Base-by-base conservation (phyloP, 2,113 vertebrate genomes). In the Eptesicus fuscus region DNA sequence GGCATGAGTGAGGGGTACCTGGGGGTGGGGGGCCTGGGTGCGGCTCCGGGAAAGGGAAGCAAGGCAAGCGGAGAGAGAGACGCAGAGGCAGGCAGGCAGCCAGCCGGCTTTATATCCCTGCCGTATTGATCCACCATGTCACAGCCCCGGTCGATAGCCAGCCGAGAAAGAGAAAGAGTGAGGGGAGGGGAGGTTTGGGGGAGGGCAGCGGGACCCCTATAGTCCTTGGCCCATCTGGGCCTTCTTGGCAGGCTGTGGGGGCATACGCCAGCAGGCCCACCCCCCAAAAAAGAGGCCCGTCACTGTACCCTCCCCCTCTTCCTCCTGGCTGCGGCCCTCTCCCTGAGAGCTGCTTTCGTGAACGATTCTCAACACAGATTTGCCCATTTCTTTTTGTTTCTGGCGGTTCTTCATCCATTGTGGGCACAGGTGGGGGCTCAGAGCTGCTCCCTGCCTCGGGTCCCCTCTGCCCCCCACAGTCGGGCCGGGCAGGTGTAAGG, bases 121-220 rank as follows among this genome's bases (percentile, higher is more conserved):
- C 97, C 37, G 97, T 97, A 97, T 97, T 97, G 97, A 97, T 97
- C 97, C 88, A 97, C 97, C 97, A 97, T 97, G 97, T 97, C 97
- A 97, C 97, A 97, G 97, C 95, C 96, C 91, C 96, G 97, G 97
- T 97, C 97, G 97, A 97, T 97, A 97, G 97, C 96, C 95, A 97
- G 94, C 96, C 51, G 77, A 97, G 97, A 96, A 97, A 94, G 80
- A 97, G 96, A 93, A 91, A 79, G 96, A 92, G 96, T 93, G 86
- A 95, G 95, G 95, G 97, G 95, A 95, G 97, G 97, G 95, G 96
- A 96, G 96, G 92, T 97, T 97, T 97, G 94, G 96, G 95, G 97
- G 97, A 97, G 97, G 96, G 96, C 92, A 90, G 82, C 76, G 7
- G 97, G 96, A 97, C 97, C 97, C 97, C 96, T 97, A 44, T 96